These are phyloP conservation scores for Eupithecia pulchellata DNA, from an alignment of 2,888 invertebrate species.

Conservation along the genomic window DNA sequence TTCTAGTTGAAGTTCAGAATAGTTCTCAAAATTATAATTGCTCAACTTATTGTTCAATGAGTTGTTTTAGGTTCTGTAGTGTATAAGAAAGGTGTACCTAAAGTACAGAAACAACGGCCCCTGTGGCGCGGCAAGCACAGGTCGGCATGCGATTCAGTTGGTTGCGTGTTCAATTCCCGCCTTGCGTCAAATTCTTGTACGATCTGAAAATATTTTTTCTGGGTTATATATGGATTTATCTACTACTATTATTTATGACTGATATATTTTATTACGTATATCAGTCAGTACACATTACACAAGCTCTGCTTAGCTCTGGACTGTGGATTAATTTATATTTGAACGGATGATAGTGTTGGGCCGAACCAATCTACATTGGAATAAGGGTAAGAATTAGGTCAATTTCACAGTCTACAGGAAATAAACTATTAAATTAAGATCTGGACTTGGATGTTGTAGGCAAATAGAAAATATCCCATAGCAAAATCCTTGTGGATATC, in stretches of 20 bases:
- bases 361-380: not conserved
- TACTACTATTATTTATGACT: no score
- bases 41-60: not conserved
- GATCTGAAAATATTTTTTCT: no score
- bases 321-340: no score
- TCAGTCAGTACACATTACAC: no score
- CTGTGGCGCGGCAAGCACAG: no score
- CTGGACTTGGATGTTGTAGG: not conserved
- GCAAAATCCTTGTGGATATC: constrained; percentile 22
- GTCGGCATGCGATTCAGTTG: no score
- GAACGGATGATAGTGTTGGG: not conserved
- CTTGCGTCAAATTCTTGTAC: no score
- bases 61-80: not conserved
- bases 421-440: not conserved
- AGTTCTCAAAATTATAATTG: constrained; percentile 4
- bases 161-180: no score
- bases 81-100: not conserved
- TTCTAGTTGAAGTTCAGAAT: constrained; percentile 9
- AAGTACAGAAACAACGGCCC: not conserved
- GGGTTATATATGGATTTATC: no score
- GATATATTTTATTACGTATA: no score
- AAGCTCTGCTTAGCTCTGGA: no score
- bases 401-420: not conserved
- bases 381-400: not conserved
- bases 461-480: not conserved